Evolutionary conservation across 2,113 vertebrate species (phyloP).

Genomic region (Vanacampus margaritifer): DNA sequence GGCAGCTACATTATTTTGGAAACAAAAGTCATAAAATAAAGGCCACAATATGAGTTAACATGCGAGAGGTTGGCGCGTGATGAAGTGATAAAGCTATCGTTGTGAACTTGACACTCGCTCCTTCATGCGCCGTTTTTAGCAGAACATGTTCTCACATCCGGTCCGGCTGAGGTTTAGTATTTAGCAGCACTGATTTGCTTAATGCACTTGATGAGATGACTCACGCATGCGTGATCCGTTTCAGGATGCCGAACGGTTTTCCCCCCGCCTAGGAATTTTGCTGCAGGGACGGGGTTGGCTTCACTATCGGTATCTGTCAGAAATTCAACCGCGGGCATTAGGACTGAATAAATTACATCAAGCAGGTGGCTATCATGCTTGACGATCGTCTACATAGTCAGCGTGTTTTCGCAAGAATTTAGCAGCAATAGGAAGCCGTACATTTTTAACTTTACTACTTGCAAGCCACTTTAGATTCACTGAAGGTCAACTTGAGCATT

Average conservation of each 20-base stretch:
- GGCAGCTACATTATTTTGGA: background rate
- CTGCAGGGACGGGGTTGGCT: slow-evolving; percentile 57
- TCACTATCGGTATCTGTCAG: slow-evolving; percentile 63
- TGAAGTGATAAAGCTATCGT: slow-evolving; percentile 13
- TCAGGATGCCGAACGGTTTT: slow-evolving; percentile 32
- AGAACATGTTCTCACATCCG: slow-evolving; percentile 50
- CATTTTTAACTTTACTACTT: background rate
- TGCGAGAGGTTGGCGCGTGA: background rate
- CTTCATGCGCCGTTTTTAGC: slow-evolving; percentile 48
- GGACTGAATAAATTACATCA: slow-evolving; percentile 60
- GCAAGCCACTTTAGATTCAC: no score
- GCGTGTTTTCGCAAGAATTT: background rate
- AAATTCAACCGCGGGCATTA: slow-evolving; percentile 57
- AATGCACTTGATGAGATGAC: background rate
- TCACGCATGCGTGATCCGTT: slow-evolving; percentile 14
- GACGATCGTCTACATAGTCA: background rate
- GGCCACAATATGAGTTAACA: background rate
- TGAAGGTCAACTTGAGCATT: no score
- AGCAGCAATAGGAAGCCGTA: background rate
- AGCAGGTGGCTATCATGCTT: slow-evolving; percentile 39
- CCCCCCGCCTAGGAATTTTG: slow-evolving; percentile 42
- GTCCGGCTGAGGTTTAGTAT: slow-evolving; percentile 19
- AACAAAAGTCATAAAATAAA: background rate
- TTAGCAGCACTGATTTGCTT: background rate
- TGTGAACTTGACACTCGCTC: slow-evolving; percentile 33